Evolutionary conservation across 1,140 invertebrate genomes (phyloP).

Genomic region (Neotoxoptera formosana): DNA sequence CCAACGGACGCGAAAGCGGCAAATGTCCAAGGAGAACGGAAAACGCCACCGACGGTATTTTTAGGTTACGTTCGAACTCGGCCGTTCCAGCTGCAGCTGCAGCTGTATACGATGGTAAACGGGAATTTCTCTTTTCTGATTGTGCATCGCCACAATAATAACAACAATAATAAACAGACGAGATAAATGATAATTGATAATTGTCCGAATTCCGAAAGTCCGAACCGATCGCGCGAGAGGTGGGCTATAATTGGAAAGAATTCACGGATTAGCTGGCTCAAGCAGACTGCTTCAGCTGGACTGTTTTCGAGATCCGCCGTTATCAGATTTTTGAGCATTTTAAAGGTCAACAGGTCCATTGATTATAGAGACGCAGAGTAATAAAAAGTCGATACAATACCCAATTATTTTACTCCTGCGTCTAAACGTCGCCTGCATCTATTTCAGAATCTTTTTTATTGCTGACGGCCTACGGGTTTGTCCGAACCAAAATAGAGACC

Average conservation of each 20-base stretch:
- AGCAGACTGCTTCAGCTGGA: background rate
- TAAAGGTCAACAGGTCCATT: constrained; percentile 57
- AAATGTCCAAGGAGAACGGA: background rate
- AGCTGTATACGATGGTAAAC: background rate
- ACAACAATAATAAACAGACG: background rate
- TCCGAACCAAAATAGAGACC: background rate
- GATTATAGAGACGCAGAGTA: background rate
- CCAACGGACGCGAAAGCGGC: background rate
- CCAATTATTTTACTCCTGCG: no score
- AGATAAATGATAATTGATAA: constrained; percentile 18
- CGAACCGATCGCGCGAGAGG: fast-evolving
- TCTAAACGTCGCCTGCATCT: background rate
- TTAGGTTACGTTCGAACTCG: background rate
- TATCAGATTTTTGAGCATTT: background rate
- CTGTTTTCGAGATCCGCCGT: background rate
- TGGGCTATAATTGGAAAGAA: background rate
- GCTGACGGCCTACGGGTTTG: background rate
- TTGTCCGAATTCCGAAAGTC: background rate
- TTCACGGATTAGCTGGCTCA: background rate
- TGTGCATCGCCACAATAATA: background rate
- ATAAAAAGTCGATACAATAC: constrained; percentile 22
- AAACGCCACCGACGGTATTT: background rate
- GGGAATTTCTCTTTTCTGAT: background rate
- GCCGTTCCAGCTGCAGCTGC: no score
- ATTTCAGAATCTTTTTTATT: background rate